Percentiles rank a stretch among this genome's conserved stretches.
These are phyloP conservation scores for Mesorhabditis sp. DNA, from an alignment of 2,888 invertebrate species.

Conservation along the genomic window DNA sequence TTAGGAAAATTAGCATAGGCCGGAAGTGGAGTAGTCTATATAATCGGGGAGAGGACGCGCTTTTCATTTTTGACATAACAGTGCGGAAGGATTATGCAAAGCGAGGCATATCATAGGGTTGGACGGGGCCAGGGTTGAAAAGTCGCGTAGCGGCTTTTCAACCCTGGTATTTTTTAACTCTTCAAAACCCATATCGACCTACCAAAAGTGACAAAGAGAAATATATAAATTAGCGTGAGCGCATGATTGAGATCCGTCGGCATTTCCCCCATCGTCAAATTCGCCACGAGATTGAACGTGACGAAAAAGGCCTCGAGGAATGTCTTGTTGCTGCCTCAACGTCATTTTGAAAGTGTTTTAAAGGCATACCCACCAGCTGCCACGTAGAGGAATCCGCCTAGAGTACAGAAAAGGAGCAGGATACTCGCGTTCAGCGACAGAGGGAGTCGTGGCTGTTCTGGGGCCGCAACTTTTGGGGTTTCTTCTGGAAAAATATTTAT, in stretches of 20 bases:
- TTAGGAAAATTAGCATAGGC: too few species aligned
- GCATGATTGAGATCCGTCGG: conserved; percentile 49
- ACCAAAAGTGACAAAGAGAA: conserved; percentile 57
- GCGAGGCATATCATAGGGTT: too few species aligned
- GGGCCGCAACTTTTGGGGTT: conserved; percentile 7
- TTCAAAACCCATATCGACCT: conserved; percentile 10
- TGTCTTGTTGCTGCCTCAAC: conserved; percentile 43
- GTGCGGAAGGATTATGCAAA: too few species aligned
- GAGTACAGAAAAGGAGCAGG: conserved; percentile 54
- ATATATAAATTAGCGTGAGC: conserved; percentile 55
- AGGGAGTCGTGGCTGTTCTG: conserved; percentile 45
- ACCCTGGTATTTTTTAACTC: too few species aligned
- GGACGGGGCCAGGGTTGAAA: too few species aligned
- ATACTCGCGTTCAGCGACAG: conserved; percentile 57
- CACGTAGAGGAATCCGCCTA: conserved; percentile 53
- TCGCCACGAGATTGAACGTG: conserved; percentile 57
- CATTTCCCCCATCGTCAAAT: conserved; percentile 58
- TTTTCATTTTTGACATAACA: too few species aligned
- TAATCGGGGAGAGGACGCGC: too few species aligned
- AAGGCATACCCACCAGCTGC: conserved; percentile 36
- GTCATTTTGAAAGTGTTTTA: background rate
- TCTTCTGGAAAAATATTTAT: conserved; percentile 14
- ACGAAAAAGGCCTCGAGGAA: conserved; percentile 57
- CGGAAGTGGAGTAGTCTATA: too few species aligned
- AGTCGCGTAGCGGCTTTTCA: too few species aligned